These are phyloP conservation scores for Chironex yamaguchii DNA, from an alignment of 30 jellyfish, hydroid and myxozoan species.

Conservation along the genomic window DNA sequence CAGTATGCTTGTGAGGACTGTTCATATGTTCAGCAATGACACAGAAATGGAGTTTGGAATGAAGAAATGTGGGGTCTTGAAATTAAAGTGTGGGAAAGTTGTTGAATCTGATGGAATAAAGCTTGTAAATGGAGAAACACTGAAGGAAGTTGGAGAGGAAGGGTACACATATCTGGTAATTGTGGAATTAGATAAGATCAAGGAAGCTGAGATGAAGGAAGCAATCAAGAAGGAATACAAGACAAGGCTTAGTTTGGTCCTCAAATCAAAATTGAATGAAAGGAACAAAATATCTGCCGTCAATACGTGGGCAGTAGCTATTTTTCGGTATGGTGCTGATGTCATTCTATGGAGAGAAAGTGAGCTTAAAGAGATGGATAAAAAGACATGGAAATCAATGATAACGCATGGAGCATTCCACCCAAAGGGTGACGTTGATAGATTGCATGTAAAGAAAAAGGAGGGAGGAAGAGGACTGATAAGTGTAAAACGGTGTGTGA, in stretches of 20 bases:
- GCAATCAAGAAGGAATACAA: slow-evolving; percentile 15
- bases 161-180: slow-evolving; percentile 16
- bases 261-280: slow-evolving; percentile 13
- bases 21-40: slow-evolving; percentile 31
- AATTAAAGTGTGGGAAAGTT: slow-evolving; percentile 30
- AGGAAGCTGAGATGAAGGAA: too few relatives aligned
- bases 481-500: slow-evolving; percentile 13
- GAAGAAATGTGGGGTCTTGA: too few relatives aligned
- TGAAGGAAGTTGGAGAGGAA: slow-evolving; percentile 16
- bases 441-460: slow-evolving; percentile 25
- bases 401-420: too few relatives aligned
- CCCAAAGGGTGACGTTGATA: slow-evolving; percentile 26
- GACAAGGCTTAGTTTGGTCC: not conserved
- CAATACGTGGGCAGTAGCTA: slow-evolving; percentile 29
- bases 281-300: too few relatives aligned
- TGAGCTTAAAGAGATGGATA: slow-evolving; percentile 18
- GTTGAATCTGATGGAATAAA: slow-evolving; percentile 40
- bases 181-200: slow-evolving; percentile 16
- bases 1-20: slow-evolving; percentile 17
- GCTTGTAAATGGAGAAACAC: slow-evolving; percentile 31
- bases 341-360: slow-evolving; percentile 17
- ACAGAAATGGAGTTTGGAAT: slow-evolving; percentile 48
- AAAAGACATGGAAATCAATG: too few relatives aligned
- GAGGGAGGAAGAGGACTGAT: slow-evolving; percentile 46
- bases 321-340: slow-evolving; percentile 40